Conservation (phyloP, 1,140 invertebrate species). For the Phymastichus coffea region DNA sequence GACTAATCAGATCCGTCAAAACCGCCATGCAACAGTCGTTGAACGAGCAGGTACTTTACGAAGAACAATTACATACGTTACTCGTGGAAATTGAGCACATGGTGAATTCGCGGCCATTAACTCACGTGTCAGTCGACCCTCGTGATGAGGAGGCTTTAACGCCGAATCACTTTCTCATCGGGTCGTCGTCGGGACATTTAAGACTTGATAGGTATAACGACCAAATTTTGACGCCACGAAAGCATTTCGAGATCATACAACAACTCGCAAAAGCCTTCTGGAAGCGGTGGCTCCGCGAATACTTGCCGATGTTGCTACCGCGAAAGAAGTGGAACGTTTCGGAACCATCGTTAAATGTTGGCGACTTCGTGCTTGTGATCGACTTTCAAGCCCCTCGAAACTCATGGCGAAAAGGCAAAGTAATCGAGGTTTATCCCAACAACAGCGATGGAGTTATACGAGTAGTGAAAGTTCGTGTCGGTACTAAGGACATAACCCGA, state of each 20-base stretch:
- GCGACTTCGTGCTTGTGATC: not conserved
- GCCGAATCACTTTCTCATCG: slow-evolving; percentile 43
- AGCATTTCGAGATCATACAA: slow-evolving; percentile 6
- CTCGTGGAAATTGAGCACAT: no score
- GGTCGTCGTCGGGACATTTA: not conserved
- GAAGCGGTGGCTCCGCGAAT: no score
- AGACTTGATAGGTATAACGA: not conserved
- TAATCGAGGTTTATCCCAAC: no score
- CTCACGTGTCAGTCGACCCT: no score
- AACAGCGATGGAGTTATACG: no score
- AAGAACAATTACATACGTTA: not conserved
- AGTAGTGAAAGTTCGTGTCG: no score
- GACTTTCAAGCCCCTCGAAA: not conserved
- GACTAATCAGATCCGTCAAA: slow-evolving; percentile 32
- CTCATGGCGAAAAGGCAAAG: slow-evolving; percentile 8
- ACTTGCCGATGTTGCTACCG: not conserved
- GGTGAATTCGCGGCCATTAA: no score
- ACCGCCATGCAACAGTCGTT: slow-evolving; percentile 3
- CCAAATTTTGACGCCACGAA: not conserved
- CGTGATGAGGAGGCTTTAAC: slow-evolving; percentile 28
- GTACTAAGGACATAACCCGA: no score
- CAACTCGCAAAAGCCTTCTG: not conserved
- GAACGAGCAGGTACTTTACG: not conserved
- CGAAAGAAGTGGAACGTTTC: slow-evolving; percentile 25
- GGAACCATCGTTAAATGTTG: not conserved